These are phyloP conservation scores for Latrodectus elegans DNA, from an alignment of 2,888 invertebrate genomes.

Conservation along the genomic window DNA sequence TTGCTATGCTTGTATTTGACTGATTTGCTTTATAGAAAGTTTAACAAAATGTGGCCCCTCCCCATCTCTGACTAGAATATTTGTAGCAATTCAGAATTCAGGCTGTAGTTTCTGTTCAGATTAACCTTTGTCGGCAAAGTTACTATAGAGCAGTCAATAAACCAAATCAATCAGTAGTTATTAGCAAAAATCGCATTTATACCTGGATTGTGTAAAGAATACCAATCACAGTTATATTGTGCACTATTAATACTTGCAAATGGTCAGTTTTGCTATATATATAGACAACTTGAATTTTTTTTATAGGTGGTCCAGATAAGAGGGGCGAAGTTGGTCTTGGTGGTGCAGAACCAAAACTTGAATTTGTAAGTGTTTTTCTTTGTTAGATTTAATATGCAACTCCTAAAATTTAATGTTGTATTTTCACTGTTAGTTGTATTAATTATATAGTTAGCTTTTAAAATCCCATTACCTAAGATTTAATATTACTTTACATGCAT, in stretches of 20 bases:
- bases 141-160: background rate
- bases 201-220: background rate
- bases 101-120: background rate
- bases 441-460: too few species aligned
- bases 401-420: too few species aligned
- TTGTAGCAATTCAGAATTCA: background rate
- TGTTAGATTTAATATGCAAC: background rate
- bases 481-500: background rate
- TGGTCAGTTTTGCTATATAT: background rate
- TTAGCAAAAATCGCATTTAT: background rate
- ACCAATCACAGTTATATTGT: too few species aligned
- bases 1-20: too few species aligned
- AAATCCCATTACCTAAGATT: too few species aligned
- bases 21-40: too few species aligned
- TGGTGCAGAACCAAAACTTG: constrained; percentile 53
- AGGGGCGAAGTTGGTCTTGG: constrained; percentile 67
- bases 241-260: too few species aligned
- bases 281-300: constrained; percentile 10
- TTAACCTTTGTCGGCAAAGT: background rate
- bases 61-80: background rate
- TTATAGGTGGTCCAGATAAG: constrained; percentile 60
- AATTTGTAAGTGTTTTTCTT: constrained; percentile 61
- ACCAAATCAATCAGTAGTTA: background rate
- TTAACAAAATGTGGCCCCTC: too few species aligned
- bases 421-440: too few species aligned